phyloP scores from a whole-genome alignment of 1,140 invertebrate species.

The Pollicipes pollicipes region DNA sequence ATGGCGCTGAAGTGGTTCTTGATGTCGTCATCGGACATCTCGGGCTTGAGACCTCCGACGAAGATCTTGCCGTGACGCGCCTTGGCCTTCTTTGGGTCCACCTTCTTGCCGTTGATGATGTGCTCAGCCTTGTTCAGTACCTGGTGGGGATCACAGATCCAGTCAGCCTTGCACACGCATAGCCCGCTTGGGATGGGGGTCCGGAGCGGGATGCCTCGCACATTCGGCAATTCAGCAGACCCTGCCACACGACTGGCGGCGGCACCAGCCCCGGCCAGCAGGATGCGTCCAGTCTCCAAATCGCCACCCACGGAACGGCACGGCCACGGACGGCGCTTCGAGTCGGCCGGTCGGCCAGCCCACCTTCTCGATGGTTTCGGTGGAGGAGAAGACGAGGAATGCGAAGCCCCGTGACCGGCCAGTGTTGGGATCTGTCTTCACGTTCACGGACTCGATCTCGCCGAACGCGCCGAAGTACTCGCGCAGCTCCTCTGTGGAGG shows the following conservation, averaged over 20 bases:
- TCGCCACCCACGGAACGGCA: background rate
- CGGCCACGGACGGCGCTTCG: background rate
- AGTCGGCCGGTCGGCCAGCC: slow-evolving; percentile 7
- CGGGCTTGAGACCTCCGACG: slow-evolving; percentile 75
- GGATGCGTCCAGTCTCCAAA: background rate
- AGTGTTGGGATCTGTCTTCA: slow-evolving; percentile 78
- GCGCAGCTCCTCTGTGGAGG: slow-evolving; percentile 68
- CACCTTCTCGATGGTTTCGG: slow-evolving; percentile 79
- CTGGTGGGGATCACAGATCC: slow-evolving; percentile 25
- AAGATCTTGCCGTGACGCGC: slow-evolving; percentile 85
- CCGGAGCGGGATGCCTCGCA: background rate
- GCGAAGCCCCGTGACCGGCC: slow-evolving; percentile 79
- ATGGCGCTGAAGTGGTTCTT: slow-evolving; percentile 75
- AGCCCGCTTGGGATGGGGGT: background rate
- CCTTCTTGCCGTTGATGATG: slow-evolving; percentile 79
- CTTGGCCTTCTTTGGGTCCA: slow-evolving; percentile 88
- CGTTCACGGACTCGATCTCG: slow-evolving; percentile 81
- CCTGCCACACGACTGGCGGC: background rate
- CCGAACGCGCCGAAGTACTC: slow-evolving; percentile 78
- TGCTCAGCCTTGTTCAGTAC: slow-evolving; percentile 57
- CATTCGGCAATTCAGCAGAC: background rate
- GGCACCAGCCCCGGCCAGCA: slow-evolving; percentile 1
- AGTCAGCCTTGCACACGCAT: background rate
- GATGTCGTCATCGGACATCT: slow-evolving; percentile 80
- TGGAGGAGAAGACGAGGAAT: slow-evolving; percentile 80